Evolutionary conservation across 2,113 vertebrate genomes (phyloP).

Genomic region (Scolopax mira): DNA sequence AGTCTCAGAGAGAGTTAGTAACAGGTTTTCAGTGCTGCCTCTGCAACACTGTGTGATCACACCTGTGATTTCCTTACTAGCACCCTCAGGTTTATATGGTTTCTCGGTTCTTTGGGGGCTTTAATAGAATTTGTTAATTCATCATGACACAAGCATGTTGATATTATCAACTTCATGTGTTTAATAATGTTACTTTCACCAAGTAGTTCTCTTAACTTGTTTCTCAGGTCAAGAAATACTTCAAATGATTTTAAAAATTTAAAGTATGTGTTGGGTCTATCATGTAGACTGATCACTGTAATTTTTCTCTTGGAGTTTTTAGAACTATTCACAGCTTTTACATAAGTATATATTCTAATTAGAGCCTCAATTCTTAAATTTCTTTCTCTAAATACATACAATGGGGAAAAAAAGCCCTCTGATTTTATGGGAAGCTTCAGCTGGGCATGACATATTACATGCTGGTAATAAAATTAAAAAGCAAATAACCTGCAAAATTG

Average conservation of each 20-base stretch:
- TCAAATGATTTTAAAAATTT: not conserved
- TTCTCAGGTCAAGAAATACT: not conserved
- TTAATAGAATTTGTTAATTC: not conserved
- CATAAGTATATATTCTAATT: not conserved
- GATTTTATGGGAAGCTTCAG: not conserved
- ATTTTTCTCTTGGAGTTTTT: not conserved
- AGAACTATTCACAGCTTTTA: not conserved
- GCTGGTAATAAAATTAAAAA: not conserved
- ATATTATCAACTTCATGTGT: not conserved
- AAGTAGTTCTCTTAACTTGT: not conserved
- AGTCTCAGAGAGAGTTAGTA: not conserved
- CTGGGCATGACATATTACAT: not conserved
- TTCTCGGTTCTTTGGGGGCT: not conserved
- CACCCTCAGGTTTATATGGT: not conserved
- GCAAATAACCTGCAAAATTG: not conserved
- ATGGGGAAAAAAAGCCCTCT: not conserved
- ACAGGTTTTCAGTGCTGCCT: not conserved
- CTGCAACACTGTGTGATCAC: not conserved
- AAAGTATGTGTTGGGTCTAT: not conserved
- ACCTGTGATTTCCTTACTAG: not conserved
- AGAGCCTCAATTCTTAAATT: not conserved
- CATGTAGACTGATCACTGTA: not conserved
- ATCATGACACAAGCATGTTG: not conserved
- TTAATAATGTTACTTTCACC: not conserved
- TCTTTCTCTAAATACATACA: not conserved